Conservation (phyloP, 2,888 invertebrate genomes). For the Hofmannophila pseudospretella region DNA sequence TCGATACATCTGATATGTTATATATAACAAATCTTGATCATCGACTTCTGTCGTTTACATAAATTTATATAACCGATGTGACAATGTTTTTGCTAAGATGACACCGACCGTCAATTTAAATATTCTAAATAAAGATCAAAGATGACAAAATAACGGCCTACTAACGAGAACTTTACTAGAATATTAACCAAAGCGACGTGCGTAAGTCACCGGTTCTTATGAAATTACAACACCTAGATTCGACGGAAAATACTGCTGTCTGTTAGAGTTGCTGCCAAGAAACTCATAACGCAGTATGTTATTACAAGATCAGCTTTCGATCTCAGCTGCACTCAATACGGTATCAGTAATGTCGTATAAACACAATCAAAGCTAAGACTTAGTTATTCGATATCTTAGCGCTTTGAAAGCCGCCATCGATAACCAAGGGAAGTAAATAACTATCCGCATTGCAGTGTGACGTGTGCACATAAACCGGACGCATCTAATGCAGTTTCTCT, state of each 20-base stretch:
- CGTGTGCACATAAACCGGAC: constrained; percentile 62
- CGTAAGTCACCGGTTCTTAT: constrained; percentile 23
- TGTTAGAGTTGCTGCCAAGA: constrained; percentile 36
- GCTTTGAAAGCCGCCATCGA: constrained; percentile 9
- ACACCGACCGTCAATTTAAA: too few species aligned
- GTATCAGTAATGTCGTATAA: constrained; percentile 14
- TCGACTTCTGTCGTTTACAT: too few species aligned
- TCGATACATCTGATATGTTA: too few species aligned
- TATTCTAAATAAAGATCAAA: too few species aligned
- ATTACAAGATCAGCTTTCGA: constrained; percentile 43
- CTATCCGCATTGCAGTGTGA: constrained; percentile 28
- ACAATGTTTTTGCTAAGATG: too few species aligned
- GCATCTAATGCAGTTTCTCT: constrained; percentile 73
- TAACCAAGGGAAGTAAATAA: constrained; percentile 27
- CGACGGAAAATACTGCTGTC: constrained; percentile 45
- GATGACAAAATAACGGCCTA: not conserved
- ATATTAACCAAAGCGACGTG: constrained; percentile 4
- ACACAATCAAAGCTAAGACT: constrained; percentile 7
- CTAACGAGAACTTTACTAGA: not conserved
- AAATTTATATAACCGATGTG: too few species aligned
- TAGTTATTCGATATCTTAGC: not conserved
- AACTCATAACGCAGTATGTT: constrained; percentile 35
- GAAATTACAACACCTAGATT: constrained; percentile 47
- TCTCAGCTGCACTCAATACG: constrained; percentile 25
- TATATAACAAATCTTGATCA: too few species aligned